Conservation (phyloP, 2,113 vertebrate species). For the Psophia crepitans region DNA sequence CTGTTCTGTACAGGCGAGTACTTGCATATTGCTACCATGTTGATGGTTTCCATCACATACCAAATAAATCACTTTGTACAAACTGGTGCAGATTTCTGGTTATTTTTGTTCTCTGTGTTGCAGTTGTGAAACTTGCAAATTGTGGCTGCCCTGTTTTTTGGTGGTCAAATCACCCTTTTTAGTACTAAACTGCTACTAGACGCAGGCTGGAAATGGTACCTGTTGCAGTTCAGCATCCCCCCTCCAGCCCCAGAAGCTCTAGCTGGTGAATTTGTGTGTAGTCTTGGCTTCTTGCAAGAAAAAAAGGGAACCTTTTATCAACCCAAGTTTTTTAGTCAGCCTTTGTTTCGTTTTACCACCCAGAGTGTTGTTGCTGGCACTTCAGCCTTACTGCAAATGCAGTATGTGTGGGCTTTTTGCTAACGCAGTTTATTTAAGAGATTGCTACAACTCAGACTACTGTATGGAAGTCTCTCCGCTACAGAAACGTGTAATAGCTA, state of each 20-base stretch:
- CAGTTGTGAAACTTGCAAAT: background rate
- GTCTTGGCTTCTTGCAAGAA: background rate
- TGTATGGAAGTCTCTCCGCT: conserved; percentile 23
- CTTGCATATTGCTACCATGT: background rate
- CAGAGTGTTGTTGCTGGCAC: conserved; percentile 56
- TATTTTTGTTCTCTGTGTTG: background rate
- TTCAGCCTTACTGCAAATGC: conserved; percentile 32
- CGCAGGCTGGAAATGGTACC: background rate
- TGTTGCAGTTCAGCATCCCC: background rate
- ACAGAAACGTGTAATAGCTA: conserved; percentile 12
- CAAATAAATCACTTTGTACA: rapidly evolving
- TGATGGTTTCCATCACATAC: background rate
- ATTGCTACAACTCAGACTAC: conserved; percentile 14
- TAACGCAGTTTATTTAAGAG: conserved; percentile 45
- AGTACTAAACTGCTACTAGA: background rate
- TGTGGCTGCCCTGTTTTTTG: background rate
- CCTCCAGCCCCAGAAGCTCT: background rate
- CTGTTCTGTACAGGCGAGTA: rapidly evolving
- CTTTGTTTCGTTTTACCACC: conserved; percentile 27
- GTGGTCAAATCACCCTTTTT: background rate
- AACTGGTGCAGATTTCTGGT: background rate
- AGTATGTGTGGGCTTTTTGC: conserved; percentile 52
- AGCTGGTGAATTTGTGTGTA: background rate
- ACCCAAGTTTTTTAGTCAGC: background rate
- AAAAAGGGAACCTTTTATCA: background rate